Conservation (phyloP, 2,888 invertebrate species). For the Drosophila borealis region DNA sequence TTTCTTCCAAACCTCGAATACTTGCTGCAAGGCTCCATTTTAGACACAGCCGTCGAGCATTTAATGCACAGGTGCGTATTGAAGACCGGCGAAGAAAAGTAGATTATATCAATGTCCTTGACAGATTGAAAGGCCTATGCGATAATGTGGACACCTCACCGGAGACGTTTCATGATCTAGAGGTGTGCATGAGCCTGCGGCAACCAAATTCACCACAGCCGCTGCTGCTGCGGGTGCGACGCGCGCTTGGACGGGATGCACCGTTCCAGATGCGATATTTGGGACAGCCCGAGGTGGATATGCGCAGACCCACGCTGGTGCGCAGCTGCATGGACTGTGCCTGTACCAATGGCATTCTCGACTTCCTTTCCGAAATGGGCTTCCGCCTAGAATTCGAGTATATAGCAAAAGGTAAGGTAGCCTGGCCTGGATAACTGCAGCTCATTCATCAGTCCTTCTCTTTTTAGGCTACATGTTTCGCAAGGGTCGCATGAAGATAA, state of each 20-base stretch:
- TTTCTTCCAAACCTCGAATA: conserved; percentile 97
- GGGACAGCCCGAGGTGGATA: conserved; percentile 95
- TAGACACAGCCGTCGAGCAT: conserved; percentile 96
- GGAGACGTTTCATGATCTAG: conserved; percentile 96
- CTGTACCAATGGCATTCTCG: conserved; percentile 94
- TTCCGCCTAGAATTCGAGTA: conserved; percentile 97
- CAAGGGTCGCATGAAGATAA: conserved; percentile 98
- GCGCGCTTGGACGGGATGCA: conserved; percentile 90
- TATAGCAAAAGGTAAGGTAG: conserved; percentile 90
- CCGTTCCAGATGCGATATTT: conserved; percentile 95
- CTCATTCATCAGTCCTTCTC: neutral
- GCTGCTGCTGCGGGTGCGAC: conserved; percentile 91
- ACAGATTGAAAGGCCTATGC: conserved; percentile 92
- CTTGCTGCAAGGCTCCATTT: conserved; percentile 95
- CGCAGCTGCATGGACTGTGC: conserved; percentile 97
- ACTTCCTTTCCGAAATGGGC: conserved; percentile 96
- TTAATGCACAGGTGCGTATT: conserved; percentile 89
- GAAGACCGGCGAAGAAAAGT: too few relatives aligned
- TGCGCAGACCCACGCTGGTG: conserved; percentile 94
- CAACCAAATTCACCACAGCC: conserved; percentile 89
- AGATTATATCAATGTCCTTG: neutral
- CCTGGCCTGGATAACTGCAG: neutral
- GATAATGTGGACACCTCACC: conserved; percentile 96
- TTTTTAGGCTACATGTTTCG: conserved; percentile 92
- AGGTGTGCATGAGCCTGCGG: conserved; percentile 94